Conservation (phyloP, 2,888 invertebrate species). For the Platycnemis pennipes region DNA sequence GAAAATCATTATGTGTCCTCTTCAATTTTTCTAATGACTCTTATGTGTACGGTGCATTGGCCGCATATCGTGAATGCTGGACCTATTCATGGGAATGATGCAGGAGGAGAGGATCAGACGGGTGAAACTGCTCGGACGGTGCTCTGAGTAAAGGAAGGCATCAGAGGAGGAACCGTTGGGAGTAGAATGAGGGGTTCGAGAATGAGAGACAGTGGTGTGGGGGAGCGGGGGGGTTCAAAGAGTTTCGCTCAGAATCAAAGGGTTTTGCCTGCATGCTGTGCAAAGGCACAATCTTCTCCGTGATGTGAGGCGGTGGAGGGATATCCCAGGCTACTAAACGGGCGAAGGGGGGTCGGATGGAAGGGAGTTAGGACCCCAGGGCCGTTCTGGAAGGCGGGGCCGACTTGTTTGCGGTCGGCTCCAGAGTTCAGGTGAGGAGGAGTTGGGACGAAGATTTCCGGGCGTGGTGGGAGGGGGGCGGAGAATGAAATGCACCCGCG, state of each 20-base stretch:
- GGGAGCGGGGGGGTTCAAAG: too few relatives aligned
- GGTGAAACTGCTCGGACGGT: neutral
- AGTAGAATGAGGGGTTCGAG: neutral
- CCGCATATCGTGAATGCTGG: too few relatives aligned
- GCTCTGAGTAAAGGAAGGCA: neutral
- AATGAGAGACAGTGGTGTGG: neutral
- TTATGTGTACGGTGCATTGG: too few relatives aligned
- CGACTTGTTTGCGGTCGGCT: conserved; percentile 36
- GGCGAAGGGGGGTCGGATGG: neutral
- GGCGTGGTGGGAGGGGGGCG: neutral
- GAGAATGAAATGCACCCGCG: neutral
- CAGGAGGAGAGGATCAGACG: too few relatives aligned
- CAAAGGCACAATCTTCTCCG: too few relatives aligned
- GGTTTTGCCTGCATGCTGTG: too few relatives aligned
- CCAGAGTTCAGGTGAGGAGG: conserved; percentile 17
- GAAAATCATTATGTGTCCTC: too few relatives aligned
- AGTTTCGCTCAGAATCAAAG: too few relatives aligned
- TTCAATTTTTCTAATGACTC: too few relatives aligned
- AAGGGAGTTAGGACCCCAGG: neutral
- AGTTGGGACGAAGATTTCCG: neutral
- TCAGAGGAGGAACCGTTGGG: neutral
- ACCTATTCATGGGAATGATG: too few relatives aligned
- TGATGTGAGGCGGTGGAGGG: too few relatives aligned
- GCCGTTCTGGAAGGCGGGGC: neutral
- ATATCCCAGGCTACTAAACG: too few relatives aligned